A percentile compares a stretch with the other conserved stretches of the same genome.
Evolutionary conservation across 2,113 vertebrate genomes (phyloP).

Genomic region (Mystacornis crossleyi): DNA sequence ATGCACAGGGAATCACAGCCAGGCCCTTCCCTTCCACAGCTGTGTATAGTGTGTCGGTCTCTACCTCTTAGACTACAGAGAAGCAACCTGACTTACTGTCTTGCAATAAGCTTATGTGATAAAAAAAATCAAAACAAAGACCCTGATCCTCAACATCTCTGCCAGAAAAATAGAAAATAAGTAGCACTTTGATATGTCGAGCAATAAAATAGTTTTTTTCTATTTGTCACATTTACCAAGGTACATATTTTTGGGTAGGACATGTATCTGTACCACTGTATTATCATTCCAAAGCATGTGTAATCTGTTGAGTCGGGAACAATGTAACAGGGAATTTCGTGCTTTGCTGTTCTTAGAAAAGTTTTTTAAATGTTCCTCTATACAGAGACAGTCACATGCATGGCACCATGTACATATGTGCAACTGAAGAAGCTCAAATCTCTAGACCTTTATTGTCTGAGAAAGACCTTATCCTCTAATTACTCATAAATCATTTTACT

Average conservation of each 20-base stretch:
- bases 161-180: background rate
- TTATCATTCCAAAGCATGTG: background rate
- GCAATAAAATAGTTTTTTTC: background rate
- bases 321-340: background rate
- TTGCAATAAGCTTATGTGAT: background rate
- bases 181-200: background rate
- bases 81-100: background rate
- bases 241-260: background rate
- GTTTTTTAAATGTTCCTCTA: background rate
- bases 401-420: background rate
- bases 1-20: background rate
- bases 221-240: background rate
- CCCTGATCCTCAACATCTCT: background rate
- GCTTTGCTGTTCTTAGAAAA: background rate
- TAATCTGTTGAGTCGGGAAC: background rate
- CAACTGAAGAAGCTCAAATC: background rate
- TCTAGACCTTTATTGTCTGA: background rate
- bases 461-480: background rate
- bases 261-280: fast-evolving
- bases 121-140: background rate
- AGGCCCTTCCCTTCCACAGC: background rate
- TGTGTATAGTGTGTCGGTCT: background rate
- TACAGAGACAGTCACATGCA: background rate
- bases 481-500: background rate
- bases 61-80: background rate